Conservation (phyloP, 2,888 invertebrate species). For the Aromia moschata region DNA sequence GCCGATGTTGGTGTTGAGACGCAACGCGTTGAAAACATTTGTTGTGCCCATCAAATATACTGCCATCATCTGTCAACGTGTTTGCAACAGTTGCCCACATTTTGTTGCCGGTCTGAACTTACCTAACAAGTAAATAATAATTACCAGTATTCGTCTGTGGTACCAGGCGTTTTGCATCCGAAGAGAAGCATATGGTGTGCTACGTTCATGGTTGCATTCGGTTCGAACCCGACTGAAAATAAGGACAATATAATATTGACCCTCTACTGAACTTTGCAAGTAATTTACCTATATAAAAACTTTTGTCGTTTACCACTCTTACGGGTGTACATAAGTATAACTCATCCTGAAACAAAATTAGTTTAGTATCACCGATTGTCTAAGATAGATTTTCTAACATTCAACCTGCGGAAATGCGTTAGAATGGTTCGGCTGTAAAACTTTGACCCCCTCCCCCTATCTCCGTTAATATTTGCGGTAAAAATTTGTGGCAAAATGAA, state of each 20-base stretch:
- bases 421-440: too few species aligned
- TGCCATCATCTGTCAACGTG: too few species aligned
- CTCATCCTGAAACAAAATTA: constrained; percentile 77
- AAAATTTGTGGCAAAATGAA: too few species aligned
- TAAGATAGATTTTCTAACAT: not conserved
- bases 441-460: too few species aligned
- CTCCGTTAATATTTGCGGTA: too few species aligned
- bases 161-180: constrained; percentile 85
- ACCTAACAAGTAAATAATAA: constrained; percentile 42
- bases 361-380: not conserved
- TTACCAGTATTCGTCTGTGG: constrained; percentile 78
- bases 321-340: constrained; percentile 92
- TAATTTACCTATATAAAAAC: constrained; percentile 82
- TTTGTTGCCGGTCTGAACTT: too few species aligned
- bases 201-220: constrained; percentile 88
- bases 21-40: too few species aligned
- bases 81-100: too few species aligned
- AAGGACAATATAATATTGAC: constrained; percentile 48
- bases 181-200: constrained; percentile 95
- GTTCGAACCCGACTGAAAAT: constrained; percentile 86
- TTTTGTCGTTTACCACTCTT: constrained; percentile 77
- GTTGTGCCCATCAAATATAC: too few species aligned
- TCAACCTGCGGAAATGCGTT: too few species aligned
- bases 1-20: too few species aligned
- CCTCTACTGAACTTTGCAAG: not conserved